Evolutionary conservation across 2,113 vertebrate species (phyloP).

Genomic region (Donacobius atricapilla): DNA sequence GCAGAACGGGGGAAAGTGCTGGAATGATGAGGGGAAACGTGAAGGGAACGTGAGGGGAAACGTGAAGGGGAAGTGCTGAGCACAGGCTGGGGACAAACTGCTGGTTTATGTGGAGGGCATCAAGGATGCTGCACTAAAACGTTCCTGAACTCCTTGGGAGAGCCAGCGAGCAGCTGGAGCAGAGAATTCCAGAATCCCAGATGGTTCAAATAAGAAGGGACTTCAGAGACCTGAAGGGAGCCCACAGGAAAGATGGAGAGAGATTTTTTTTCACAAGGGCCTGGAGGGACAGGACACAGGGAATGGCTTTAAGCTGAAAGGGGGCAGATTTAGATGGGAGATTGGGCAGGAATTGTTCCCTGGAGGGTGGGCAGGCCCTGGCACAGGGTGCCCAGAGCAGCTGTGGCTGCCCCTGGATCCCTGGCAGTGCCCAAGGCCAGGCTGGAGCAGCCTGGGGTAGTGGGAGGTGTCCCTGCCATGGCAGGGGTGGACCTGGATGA

Average conservation of each 20-base stretch:
- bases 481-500: fast-evolving
- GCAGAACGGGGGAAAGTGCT: fast-evolving
- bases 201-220: not conserved
- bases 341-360: not conserved
- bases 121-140: not conserved
- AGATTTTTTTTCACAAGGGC: not conserved
- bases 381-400: no score
- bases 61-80: not conserved
- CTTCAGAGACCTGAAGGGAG: not conserved
- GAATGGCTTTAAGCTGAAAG: not conserved
- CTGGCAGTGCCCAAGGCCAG: fast-evolving
- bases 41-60: not conserved
- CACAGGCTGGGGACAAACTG: fast-evolving
- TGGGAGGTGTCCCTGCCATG: not conserved
- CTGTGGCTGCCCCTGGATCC: not conserved
- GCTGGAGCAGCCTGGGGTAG: fast-evolving
- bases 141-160: not conserved
- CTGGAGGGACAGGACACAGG: not conserved
- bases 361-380: not conserved
- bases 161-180: not conserved
- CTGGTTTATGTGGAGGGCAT: not conserved
- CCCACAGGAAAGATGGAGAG: not conserved
- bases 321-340: not conserved
- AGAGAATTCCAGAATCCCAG: not conserved
- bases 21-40: fast-evolving